Percentiles rank a stretch among this genome's conserved stretches.
Conservation (phyloP, 1,140 invertebrate genomes). For the Sarcophaga peregrina region DNA sequence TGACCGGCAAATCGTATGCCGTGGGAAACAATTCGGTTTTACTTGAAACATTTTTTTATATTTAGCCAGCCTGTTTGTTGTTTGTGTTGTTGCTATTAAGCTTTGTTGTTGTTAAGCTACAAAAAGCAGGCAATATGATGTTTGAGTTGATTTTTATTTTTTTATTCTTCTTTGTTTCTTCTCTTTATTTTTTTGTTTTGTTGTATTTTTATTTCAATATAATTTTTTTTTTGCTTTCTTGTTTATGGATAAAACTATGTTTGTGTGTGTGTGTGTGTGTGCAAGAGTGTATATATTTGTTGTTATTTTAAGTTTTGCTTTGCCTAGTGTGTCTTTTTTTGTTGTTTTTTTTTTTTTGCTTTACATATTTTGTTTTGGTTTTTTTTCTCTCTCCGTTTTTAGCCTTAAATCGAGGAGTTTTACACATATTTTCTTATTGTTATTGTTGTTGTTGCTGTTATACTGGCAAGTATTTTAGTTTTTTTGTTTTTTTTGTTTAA, state of each 20-base stretch:
- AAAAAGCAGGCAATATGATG: slow-evolving; percentile 38
- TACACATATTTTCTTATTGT: slow-evolving; percentile 21
- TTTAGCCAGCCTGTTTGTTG: slow-evolving; percentile 30
- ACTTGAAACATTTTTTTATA: slow-evolving; percentile 62
- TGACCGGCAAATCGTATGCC: slow-evolving; percentile 68
- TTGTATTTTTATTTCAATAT: not conserved
- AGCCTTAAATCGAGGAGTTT: slow-evolving; percentile 27
- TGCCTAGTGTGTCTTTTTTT: not conserved
- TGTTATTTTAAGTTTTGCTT: not conserved
- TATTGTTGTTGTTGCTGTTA: not conserved
- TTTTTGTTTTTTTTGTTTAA: not conserved
- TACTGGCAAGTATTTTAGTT: not conserved
- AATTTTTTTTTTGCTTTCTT: slow-evolving; percentile 5
- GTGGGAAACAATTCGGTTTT: slow-evolving; percentile 68
- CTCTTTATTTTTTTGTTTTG: not conserved
- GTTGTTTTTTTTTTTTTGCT: not conserved
- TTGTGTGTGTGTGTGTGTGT: slow-evolving; percentile 15
- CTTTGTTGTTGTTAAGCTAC: slow-evolving; percentile 35
- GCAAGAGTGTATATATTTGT: not conserved
- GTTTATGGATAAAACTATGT: not conserved
- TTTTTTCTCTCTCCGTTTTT: slow-evolving; percentile 2
- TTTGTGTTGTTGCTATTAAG: slow-evolving; percentile 48
- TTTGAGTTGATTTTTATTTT: slow-evolving; percentile 26
- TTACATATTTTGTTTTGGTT: not conserved
- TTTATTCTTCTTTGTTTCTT: slow-evolving; percentile 53